Base-by-base conservation (phyloP, 2,797 vertebrate species). In the Amniataba percoides region DNA sequence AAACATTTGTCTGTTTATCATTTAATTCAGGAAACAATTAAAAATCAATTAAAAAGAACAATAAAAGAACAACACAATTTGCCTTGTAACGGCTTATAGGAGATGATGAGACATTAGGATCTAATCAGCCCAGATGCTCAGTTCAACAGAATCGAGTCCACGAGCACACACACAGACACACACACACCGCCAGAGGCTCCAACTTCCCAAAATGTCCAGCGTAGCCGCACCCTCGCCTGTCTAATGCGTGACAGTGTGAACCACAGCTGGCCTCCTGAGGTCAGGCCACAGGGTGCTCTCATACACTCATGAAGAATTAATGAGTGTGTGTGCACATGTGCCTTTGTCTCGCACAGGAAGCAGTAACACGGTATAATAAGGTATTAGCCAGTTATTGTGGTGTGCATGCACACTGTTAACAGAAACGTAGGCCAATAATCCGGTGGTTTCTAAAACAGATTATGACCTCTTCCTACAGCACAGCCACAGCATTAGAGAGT, bases 51-150 rank as follows among this genome's bases (percentile, higher is more conserved):
- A 11, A 52, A 59, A 60, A 34, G 48, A 52, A 40, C 21, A 58
- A 49, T 16, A 46, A 77, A 72, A 66, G 14, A 73, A 58, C 6
- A 1, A 21, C 31, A 55, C 64, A 58, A 46, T 77, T 76, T 83
- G 21, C 58, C 64, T 69, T 51, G 65, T 65, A 74, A 77, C 14
- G 3, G n/a, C 55, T 74, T 63, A 59, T 14, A 49, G 45, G 74
- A 82, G 70, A 82, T 66, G 67, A 86, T 34, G 52, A 88, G 48
- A 78, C 82, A 71, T 71, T 59, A 58, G 60, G n/a, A 69, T 70
- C 34, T 73, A 71, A 85, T 83, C 71, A 77, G 45, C 40, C 43
- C 74, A 86, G 77, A 83, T 82, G 76, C 71, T 83, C 58, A 56
- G 42, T 59, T 79, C 31, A 75, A 83, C 77, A 70, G 60, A 83